These are phyloP conservation scores for Callosobruchus maculatus DNA, from an alignment of 2,888 invertebrate genomes.

Conservation along the genomic window DNA sequence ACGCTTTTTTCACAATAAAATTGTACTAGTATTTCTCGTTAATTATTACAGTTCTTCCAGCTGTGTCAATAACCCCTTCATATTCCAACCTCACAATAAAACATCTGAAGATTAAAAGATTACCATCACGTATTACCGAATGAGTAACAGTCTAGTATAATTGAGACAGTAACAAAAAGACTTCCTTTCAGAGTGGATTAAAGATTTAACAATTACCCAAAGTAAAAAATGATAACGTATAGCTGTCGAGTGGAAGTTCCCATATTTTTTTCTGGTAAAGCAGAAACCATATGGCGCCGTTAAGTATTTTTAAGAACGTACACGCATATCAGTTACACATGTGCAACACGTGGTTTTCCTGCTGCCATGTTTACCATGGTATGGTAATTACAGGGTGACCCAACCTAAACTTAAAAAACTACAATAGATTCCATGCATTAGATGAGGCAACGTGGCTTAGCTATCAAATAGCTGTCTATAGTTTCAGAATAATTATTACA, in stretches of 20 bases:
- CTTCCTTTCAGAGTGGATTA: not conserved
- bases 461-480: no score
- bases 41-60: no score
- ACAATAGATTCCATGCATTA: no score
- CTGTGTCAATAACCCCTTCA: not conserved
- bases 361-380: not conserved
- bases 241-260: not conserved
- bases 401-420: not conserved
- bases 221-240: not conserved
- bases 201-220: not conserved
- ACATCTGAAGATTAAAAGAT: not conserved
- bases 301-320: not conserved
- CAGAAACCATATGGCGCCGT: not conserved
- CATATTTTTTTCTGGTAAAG: not conserved
- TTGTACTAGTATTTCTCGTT: no score
- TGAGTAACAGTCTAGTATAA: not conserved
- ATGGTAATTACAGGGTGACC: not conserved
- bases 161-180: not conserved
- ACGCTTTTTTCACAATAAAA: no score
- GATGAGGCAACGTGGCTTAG: no score
- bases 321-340: not conserved
- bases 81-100: not conserved
- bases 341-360: not conserved
- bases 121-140: not conserved
- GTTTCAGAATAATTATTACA: no score